A percentile compares a stretch with the other conserved stretches of the same genome.
These are phyloP conservation scores for Nemoura dubitans DNA, from an alignment of 2,888 invertebrate species.

Conservation along the genomic window DNA sequence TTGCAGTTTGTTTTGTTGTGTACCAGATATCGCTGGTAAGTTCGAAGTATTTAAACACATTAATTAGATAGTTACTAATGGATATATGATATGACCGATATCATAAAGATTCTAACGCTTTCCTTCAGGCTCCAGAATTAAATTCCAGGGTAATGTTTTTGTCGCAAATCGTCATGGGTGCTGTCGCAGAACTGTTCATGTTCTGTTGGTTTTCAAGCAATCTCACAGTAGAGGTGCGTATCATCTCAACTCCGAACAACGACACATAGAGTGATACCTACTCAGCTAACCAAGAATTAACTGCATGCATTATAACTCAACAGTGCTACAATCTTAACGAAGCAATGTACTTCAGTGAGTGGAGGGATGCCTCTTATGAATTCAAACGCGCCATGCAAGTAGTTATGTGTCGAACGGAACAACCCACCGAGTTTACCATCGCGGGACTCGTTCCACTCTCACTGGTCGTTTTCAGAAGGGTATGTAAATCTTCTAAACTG, in stretches of 20 bases:
- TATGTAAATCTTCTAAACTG: not conserved
- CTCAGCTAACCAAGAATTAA: no score
- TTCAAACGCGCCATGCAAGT: constrained; percentile 3
- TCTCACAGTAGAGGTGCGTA: not conserved
- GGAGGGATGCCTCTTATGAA: not conserved
- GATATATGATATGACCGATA: no score
- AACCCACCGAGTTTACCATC: not conserved
- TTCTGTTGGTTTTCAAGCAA: constrained; percentile 19
- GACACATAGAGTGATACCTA: no score
- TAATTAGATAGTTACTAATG: no score
- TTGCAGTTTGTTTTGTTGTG: not conserved
- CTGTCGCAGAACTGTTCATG: constrained; percentile 1
- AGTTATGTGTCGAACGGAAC: not conserved
- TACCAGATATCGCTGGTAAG: constrained; percentile 24
- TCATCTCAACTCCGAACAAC: no score
- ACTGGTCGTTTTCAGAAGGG: not conserved
- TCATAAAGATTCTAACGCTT: not conserved
- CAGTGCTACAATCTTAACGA: constrained; percentile 27
- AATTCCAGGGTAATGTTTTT: not conserved
- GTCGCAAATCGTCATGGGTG: constrained; percentile 13
- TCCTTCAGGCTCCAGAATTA: not conserved
- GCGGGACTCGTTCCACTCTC: not conserved
- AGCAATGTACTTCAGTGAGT: constrained; percentile 27
- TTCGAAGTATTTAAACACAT: not conserved
- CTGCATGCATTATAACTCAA: not conserved